Evolutionary conservation across 2,888 invertebrate genomes (phyloP), one percentile per base, ranked within the genome.

Genomic region (Actias luna): DNA sequence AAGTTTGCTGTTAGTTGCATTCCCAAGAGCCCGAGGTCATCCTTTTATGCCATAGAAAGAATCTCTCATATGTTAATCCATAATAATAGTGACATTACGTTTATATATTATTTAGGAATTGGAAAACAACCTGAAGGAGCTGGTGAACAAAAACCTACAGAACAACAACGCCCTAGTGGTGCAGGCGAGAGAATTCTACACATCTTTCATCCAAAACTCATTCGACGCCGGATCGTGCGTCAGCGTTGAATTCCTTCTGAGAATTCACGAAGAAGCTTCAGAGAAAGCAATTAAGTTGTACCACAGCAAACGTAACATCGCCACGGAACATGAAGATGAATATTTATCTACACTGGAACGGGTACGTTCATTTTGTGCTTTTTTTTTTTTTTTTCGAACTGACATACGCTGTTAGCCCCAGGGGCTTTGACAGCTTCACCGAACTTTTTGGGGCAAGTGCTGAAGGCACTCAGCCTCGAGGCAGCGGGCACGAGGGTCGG

Each of bases 181-280:
- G 35, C 60, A 63, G 16, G 71, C 72, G 22, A 33, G 66, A 39
- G 67, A 67, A 14, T 33, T 39, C 18, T 73, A 73, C 64, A 16
- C 31, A 16, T 61, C 63, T 60, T 29, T 31, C 59, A 65, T 69
- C 63, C 65, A 60, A 46, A 65, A 70, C 62, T 83, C 84, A 61
- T 80, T 87, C 33, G 88, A 89, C 25, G 79, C 74, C 18, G 93
- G 93, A 67, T 91, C 68, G 27, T 63, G 66, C 52, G 55, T 72
- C 31, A 59, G 65, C 33, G 65, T 46, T n/a, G 62, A 63, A 52
- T 59, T 63, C 35, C 62, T 67, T 58, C 67, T 63, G 5, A 70
- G 69, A 29, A 61, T 64, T 1, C 66, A 71, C 25, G 39, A 27
- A 5, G 50, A 59, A 0, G 63, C 35, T 4, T 25, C 59, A 29